These are phyloP conservation scores for Australoheros facetus DNA, from an alignment of 2,797 vertebrate species.

Conservation along the genomic window DNA sequence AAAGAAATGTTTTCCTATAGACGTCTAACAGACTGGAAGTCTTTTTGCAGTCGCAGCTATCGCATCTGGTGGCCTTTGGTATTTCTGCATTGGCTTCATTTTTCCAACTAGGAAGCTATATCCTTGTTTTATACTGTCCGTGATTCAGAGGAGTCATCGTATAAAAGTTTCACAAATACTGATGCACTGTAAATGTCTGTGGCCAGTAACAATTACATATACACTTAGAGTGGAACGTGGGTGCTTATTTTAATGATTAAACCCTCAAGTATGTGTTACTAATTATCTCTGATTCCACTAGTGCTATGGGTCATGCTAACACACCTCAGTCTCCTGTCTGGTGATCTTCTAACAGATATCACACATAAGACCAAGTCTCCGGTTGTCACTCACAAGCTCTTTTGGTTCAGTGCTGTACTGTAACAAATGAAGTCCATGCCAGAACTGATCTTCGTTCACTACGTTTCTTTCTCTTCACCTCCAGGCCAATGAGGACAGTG, in stretches of 20 bases:
- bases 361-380: conserved; percentile 2
- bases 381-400: conserved; percentile 26
- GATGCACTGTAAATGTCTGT: background rate
- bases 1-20: no score
- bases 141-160: background rate
- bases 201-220: background rate
- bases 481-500: conserved; percentile 94
- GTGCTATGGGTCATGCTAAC: conserved; percentile 23
- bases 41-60: no score
- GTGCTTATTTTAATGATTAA: background rate
- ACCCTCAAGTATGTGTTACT: background rate
- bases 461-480: conserved; percentile 11
- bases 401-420: conserved; percentile 1
- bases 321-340: background rate
- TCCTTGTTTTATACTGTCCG: background rate
- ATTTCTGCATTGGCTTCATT: background rate
- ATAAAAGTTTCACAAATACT: background rate
- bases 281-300: conserved; percentile 1
- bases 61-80: background rate
- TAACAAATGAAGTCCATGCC: background rate
- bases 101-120: background rate
- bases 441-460: background rate
- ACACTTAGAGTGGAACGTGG: background rate
- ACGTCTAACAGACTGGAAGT: no score
- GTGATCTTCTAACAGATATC: conserved; percentile 19